Evolutionary conservation across 2,888 invertebrate species (phyloP), one percentile per base, ranked within the genome.

Genomic region (Colostygia pectinataria): DNA sequence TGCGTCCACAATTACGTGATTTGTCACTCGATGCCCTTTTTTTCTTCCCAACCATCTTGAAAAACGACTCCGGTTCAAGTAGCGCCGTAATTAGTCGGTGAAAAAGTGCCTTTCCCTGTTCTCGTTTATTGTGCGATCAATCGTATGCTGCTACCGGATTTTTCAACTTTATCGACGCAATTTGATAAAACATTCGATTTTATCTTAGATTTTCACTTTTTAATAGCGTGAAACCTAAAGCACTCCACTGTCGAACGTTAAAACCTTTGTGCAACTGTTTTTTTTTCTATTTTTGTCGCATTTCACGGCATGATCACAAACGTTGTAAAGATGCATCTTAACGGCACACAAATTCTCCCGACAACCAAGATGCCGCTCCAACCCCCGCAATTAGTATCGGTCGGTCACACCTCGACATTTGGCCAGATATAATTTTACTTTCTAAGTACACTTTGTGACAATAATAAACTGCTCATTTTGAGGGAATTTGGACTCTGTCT

Each of bases 1-100:
- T 80, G 79, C 85, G 81, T 77, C 81, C 79, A 81, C 88, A 85
- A 88, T 87, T 86, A 84, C 84, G 84, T 87, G 86, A 89, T 89
- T 89, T 89, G 89, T 89, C 88, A 88, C 84, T 83, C 83, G 75
- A 66, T 69, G 64, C 67, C 66, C 80, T 83, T 83, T 80, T 61
- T 61, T 67, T 65, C 68, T 72, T 64, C 66, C 67, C 66, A 57
- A 53, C 58, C 64, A 67, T 72, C 77, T 61, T 81, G 85, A 87
- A 85, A 85, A 87, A 88, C 87, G 79, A 74, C 67, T 72, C 66
- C 62, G 71, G 75, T 78, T 82, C 77, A 80, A 80, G 75, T 74
- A 71, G 74, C 73, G 63, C 66, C 71, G 72, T 84, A 87, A 87
- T 86, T 85, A 87, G 83, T 73, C 66, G 77, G 65, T 80, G 83